Conservation (phyloP, 2,888 invertebrate genomes). For the Spicauda simplicius region DNA sequence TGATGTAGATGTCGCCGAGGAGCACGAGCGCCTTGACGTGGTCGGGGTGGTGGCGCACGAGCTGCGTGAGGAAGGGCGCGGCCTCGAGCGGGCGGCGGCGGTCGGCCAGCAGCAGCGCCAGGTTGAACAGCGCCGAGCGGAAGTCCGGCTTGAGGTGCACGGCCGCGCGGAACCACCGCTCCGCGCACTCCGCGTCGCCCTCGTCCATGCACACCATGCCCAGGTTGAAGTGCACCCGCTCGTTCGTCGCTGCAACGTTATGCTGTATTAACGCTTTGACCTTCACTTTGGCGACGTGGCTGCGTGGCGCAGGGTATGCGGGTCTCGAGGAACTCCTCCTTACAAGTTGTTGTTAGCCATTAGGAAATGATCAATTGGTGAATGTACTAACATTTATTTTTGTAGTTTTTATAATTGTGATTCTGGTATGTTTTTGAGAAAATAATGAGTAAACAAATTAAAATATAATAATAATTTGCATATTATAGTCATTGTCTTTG, state of each 20-base stretch:
- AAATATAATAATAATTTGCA: no score
- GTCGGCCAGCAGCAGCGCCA: conserved; percentile 95
- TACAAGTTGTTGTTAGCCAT: no score
- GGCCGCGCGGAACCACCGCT: conserved; percentile 95
- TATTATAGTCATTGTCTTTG: no score
- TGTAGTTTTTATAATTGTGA: no score
- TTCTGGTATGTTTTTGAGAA: no score
- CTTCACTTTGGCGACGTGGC: no score
- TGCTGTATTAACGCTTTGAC: no score
- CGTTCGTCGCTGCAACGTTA: conserved; percentile 87
- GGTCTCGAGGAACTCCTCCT: no score
- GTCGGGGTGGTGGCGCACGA: conserved; percentile 95
- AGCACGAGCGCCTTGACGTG: conserved; percentile 97
- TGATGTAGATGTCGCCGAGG: conserved; percentile 97
- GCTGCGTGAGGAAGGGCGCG: conserved; percentile 95
- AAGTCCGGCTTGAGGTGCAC: conserved; percentile 95
- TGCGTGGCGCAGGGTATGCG: no score
- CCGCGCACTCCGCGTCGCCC: conserved; percentile 93
- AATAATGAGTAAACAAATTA: no score
- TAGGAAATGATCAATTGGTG: no score
- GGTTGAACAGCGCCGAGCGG: conserved; percentile 96
- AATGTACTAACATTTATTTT: no score
- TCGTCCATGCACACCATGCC: conserved; percentile 99
- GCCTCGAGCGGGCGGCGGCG: conserved; percentile 95
- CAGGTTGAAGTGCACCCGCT: conserved; percentile 96